Evolutionary conservation across 2,888 invertebrate genomes (phyloP), one percentile per base, ranked within the genome.

Genomic region (Stenurella melanura): DNA sequence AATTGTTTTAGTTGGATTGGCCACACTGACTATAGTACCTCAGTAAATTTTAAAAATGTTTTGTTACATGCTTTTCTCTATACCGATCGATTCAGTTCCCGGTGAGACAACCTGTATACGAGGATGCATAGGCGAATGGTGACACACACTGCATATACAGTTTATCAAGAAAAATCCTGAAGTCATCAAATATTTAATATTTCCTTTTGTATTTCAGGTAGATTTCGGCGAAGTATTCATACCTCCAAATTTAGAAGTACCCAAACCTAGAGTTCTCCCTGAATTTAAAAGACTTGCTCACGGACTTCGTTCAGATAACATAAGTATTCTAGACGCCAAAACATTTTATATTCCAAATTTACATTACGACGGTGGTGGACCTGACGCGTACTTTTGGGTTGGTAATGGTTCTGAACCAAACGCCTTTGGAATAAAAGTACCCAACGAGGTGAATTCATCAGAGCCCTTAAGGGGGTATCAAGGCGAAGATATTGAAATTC

Each of bases 381-480:
- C 97, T 0, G 97, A 97, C 87, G 97, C 97, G 0, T 97, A 96
- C 89, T 97, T 97, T 90, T 97, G 96, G 96, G 97, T 97, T n/a
- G 97, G 97, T 17, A 96, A 94, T 84, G 97, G 97, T 5, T 91
- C 93, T 0, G 95, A 96, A 82, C 96, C 97, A 0, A 94, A 93
- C 84, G 91, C 94, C 18, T 93, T 94, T 89, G 97, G 97, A 34
- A 93, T 94, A 83, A 97, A 97, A 91, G 94, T 93, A 66, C 96
- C 97, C 68, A 97, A 97, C 89, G 97, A 97, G 90, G 93, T 95
- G 90, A 96, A 96, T 74, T 96, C 96, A 54, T 88, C 95, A 70
- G 93, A 95, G 77, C 95, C 96, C 0, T 91, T 97, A 56, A 92
- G 95, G 9, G 95, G 95, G 6, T 97, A 97, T 90, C 95, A 96